Conservation (phyloP, 2,888 invertebrate genomes). For the Euplagia quadripunctaria region DNA sequence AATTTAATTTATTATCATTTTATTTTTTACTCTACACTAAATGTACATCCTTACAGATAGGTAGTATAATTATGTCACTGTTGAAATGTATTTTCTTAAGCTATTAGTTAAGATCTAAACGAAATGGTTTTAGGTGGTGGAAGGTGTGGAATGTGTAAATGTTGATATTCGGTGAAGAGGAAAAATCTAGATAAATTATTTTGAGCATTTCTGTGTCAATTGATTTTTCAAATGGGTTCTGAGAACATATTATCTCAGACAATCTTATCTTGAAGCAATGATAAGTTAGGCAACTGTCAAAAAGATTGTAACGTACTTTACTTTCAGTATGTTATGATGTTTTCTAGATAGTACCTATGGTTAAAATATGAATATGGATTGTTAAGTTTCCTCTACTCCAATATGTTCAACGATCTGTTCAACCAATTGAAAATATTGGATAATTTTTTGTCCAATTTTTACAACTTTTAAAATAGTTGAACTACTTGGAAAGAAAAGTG, state of each 20-base stretch:
- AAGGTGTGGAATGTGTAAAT: not conserved
- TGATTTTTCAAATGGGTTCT: constrained; percentile 5
- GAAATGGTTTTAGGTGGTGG: not conserved
- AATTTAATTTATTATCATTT: not conserved
- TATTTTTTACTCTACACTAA: not conserved
- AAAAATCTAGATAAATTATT: not conserved
- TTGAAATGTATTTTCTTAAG: not conserved
- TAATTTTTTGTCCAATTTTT: no score
- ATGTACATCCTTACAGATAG: not conserved
- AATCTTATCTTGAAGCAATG: constrained; percentile 19
- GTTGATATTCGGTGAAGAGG: not conserved
- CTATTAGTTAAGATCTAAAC: no score
- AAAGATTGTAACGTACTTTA: constrained; percentile 16
- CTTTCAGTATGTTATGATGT: no score
- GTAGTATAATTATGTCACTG: not conserved
- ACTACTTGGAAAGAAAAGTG: no score
- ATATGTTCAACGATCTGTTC: no score
- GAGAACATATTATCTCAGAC: constrained; percentile 31
- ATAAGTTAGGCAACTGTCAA: constrained; percentile 13
- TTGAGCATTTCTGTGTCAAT: not conserved
- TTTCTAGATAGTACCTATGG: not conserved
- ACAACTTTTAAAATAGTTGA: no score
- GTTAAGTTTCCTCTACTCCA: no score
- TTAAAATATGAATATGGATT: not conserved
- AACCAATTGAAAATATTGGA: no score